phyloP scores from a whole-genome alignment of 2,888 invertebrate species.

The Ormyrus pomaceus region DNA sequence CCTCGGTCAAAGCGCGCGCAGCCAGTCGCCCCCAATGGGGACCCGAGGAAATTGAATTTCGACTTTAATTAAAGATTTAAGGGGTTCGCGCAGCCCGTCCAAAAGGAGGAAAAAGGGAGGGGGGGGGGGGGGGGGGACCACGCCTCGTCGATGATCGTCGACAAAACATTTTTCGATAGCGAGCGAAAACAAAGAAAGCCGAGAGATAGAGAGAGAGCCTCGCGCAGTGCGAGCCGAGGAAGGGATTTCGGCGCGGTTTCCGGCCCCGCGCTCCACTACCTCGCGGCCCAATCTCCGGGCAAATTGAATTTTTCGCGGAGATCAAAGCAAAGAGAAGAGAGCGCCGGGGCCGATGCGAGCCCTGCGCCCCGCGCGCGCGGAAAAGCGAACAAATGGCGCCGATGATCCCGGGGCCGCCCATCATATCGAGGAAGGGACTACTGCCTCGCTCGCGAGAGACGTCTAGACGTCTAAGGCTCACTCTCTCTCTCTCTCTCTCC shows the following conservation, averaged over 20 bases:
- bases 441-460: slow-evolving; percentile 26
- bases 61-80: slow-evolving; percentile 58
- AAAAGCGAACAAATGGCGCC: neutral
- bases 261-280: slow-evolving; percentile 65
- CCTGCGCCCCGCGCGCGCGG: slow-evolving; percentile 5
- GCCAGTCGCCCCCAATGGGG: neutral
- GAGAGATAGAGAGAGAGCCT: too few species aligned
- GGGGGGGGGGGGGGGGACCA: slow-evolving; percentile 8
- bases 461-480: slow-evolving; percentile 56
- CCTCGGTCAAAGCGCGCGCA: slow-evolving; percentile 29
- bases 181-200: too few species aligned
- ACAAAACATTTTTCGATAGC: too few species aligned
- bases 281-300: slow-evolving; percentile 70
- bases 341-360: slow-evolving; percentile 16
- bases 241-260: slow-evolving; percentile 54
- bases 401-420: slow-evolving; percentile 21
- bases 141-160: neutral
- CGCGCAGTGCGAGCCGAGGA: neutral
- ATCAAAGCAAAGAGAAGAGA: slow-evolving; percentile 66
- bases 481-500: slow-evolving; percentile 7
- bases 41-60: slow-evolving; percentile 58
- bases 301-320: slow-evolving; percentile 72
- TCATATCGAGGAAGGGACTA: slow-evolving; percentile 20
- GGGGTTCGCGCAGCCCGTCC: slow-evolving; percentile 18
- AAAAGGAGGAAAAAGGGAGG: slow-evolving; percentile 13